Conservation (phyloP, 2,113 vertebrate species). For the Brachyhypopomus gauderio region DNA sequence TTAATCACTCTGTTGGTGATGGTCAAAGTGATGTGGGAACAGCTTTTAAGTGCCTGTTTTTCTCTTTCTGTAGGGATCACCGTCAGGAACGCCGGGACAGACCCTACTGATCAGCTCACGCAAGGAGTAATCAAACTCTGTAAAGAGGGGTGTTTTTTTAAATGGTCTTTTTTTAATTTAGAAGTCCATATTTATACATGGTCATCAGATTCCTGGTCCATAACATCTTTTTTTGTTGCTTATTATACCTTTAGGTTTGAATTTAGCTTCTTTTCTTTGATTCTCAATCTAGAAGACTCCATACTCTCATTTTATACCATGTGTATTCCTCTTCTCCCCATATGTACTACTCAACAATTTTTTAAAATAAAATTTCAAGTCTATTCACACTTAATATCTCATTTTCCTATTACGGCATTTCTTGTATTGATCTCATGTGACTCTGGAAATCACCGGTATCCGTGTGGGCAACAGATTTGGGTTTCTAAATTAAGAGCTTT, state of each 20-base stretch:
- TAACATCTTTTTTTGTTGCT: not conserved
- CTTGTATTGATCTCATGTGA: too few relatives aligned
- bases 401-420: too few relatives aligned
- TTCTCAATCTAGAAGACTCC: not conserved
- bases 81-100: conserved; percentile 62
- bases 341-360: conserved; percentile 28
- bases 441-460: too few relatives aligned
- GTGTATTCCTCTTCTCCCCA: conserved; percentile 14
- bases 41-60: not conserved
- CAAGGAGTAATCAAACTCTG: not conserved
- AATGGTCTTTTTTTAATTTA: conserved; percentile 59
- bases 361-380: conserved; percentile 45
- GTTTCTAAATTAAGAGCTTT: too few relatives aligned
- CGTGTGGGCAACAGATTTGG: too few relatives aligned
- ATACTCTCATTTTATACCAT: conserved; percentile 15
- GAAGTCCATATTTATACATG: conserved; percentile 57
- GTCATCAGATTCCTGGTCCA: not conserved
- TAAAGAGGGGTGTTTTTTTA: conserved; percentile 46
- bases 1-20: too few relatives aligned
- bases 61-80: conserved; percentile 44
- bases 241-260: conserved; percentile 32
- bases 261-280: not conserved
- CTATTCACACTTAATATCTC: not conserved
- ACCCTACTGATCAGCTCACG: conserved; percentile 54
- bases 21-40: too few relatives aligned